phyloP scores from a whole-genome alignment of 2,113 vertebrate genomes.

The Pterophyllum scalare region DNA sequence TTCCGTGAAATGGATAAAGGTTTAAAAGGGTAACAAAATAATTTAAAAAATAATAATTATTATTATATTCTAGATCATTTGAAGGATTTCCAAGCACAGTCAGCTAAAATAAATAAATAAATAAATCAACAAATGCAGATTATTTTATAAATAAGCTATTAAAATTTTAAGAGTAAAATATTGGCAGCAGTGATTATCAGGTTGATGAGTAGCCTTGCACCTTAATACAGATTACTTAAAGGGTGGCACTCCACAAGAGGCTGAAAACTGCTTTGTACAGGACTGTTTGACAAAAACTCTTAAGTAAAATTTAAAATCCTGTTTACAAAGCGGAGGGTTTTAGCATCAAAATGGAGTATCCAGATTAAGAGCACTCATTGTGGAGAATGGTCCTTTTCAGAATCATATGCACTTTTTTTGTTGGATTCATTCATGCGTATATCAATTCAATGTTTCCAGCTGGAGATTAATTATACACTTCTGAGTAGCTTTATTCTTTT shows the following conservation, averaged over 20 bases:
- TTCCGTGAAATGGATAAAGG: not conserved
- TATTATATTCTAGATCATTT: not conserved
- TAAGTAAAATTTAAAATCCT: not conserved
- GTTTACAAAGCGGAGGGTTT: not conserved
- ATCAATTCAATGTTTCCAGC: not conserved
- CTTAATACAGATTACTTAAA: not conserved
- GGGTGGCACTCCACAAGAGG: not conserved
- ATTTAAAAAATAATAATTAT: no score
- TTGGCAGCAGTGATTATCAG: not conserved
- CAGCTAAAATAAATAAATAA: not conserved
- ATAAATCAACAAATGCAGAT: not conserved
- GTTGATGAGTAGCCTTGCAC: not conserved
- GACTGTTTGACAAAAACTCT: not conserved
- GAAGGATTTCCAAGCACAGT: not conserved
- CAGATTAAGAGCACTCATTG: not conserved
- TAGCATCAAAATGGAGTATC: not conserved
- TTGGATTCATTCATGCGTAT: not conserved
- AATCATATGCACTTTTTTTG: not conserved
- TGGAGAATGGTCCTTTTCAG: not conserved
- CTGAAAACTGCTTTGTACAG: not conserved
- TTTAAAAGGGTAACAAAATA: not conserved
- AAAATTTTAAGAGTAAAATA: not conserved
- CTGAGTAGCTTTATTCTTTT: not conserved
- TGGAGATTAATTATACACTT: not conserved
- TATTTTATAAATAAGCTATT: not conserved